Evolutionary conservation across 1,140 invertebrate genomes (phyloP), one percentile per base, ranked within the genome.

Genomic region (Euura lappo): DNA sequence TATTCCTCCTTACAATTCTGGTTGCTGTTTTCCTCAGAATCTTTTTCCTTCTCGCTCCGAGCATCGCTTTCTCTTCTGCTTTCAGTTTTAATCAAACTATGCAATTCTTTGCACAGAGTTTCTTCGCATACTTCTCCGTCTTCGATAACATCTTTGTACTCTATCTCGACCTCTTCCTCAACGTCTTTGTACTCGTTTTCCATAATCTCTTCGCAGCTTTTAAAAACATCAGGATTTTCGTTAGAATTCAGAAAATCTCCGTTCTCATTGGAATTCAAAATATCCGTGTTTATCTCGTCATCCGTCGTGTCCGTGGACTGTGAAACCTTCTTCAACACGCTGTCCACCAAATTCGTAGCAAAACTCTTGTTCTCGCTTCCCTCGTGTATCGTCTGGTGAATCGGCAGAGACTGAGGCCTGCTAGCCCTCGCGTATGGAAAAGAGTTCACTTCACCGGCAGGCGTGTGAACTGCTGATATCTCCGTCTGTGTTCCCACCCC

Each of bases 401-500:
- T 87, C 0, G 85, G 79, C 8, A 87, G 74, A 7, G 83, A 85
- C 72, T 87, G 85, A 44, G 85, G 85, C 77, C 85, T 79, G 67
- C 77, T 75, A 11, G 85, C 78, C 69, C 81, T 79, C 4, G 74
- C 77, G 42, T 85, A 87, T 1, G 85, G 85, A 74, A 87, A 87
- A 43, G 81, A 81, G 72, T 87, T 84, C 28, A 85, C 85, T 68
- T 87, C 85, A 1, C 85, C 85, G 4, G 85, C 84, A 4, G 93
- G 93, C 2, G 93, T 94, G 78, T 92, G 90, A 5, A 94, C 92
- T 2, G 93, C 93, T 11, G 91, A 89, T 73, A 95, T 92, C 86
- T 95, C 94, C 0, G 94, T 95, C 86, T 95, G 94, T 3, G 94
- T 94, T 72, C 89, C 91, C 77, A 90, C 91, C 7, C 89, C 91